Evolutionary conservation across 2,113 vertebrate species (phyloP), one percentile per base, ranked within the genome.

Genomic region (Charadrius vociferus): DNA sequence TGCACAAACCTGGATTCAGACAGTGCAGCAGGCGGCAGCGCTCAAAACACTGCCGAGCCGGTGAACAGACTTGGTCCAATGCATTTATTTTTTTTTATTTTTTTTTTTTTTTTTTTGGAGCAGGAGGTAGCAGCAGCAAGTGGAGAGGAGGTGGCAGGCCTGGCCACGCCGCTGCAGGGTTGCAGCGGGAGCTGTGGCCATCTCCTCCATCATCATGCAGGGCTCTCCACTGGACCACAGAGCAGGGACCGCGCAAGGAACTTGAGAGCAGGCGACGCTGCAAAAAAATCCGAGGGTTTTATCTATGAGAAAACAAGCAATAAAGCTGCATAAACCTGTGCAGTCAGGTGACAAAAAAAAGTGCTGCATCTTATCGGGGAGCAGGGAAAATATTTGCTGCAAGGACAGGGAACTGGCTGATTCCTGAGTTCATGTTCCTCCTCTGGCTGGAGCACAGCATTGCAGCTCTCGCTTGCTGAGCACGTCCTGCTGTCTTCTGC

Each of bases 381-480:
- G 73, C 77, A 34, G 73, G 62, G 71, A 52, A 95, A 94, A 89
- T 27, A 63, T 91, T 95, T 95, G 87, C 94, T 93, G 93, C 96
- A 96, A 96, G 95, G 91, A 90, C 34, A 4, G 81, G 67, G 49
- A 87, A 27, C n/a, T 1, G 70, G 66, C 70, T 81, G 58, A 96
- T 95, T 93, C 26, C 84, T 80, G 92, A 34, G 89, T 80, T 61
- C 81, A 18, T 66, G 86, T 72, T 97, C 95, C 96, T 94, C 95
- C 94, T 93, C 94, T 93, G 97, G 95, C 84, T 63, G 94, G 81
- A 93, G 70, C 27, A 16, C 93, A 90, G 95, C 96, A 97, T 5
- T 97, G 96, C 97, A 97, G 96, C 87, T 82, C 79, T 27, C 9
- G 22, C 47, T 61, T 27, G 88, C 81, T 65, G 84, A 82, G 89